Conservation (phyloP, 1,140 invertebrate species). For the Drosophila pachea region DNA sequence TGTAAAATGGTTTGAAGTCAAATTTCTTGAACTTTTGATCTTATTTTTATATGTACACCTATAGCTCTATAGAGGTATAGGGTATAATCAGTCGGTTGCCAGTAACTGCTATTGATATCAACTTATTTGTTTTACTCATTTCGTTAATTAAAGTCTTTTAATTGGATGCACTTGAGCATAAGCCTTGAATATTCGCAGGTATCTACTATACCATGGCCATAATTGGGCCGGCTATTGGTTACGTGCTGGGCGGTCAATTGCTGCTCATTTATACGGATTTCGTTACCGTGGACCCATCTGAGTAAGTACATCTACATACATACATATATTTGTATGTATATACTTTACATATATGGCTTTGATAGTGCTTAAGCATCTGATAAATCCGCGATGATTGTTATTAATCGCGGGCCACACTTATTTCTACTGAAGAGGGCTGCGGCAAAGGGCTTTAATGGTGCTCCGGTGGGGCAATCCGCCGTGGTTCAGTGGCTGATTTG, state of each 20-base stretch:
- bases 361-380: conserved; percentile 16
- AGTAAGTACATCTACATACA: conserved; percentile 81
- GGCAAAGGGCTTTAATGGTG: conserved; percentile 54
- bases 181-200: conserved; percentile 79
- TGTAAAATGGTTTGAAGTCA: no score
- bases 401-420: conserved; percentile 55
- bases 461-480: not conserved
- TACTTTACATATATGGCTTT: not conserved
- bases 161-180: not conserved
- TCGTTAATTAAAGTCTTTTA: not conserved
- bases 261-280: conserved; percentile 89
- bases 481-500: conserved; percentile 49
- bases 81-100: no score
- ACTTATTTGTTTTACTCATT: not conserved
- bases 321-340: not conserved
- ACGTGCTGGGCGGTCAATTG: conserved; percentile 87
- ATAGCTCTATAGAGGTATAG: no score
- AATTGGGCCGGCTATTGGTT: conserved; percentile 89
- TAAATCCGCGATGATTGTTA: conserved; percentile 56
- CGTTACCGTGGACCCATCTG: conserved; percentile 81
- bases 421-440: not conserved
- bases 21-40: not conserved
- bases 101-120: not conserved
- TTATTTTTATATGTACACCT: no score
- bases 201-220: conserved; percentile 90